Conservation (phyloP, 2,113 vertebrate genomes). For the Pan troglodytes region DNA sequence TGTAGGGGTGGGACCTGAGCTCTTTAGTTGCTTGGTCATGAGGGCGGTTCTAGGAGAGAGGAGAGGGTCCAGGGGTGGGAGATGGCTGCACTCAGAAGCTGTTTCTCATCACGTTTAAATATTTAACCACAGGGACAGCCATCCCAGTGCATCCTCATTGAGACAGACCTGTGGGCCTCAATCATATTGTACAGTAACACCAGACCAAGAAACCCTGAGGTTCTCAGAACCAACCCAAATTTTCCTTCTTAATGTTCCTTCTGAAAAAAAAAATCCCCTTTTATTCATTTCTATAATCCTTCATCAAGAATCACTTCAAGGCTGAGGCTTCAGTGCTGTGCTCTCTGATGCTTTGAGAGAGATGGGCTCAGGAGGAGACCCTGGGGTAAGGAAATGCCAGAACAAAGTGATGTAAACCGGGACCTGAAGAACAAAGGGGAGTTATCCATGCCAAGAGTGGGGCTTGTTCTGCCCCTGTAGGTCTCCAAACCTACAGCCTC, state of each 20-base stretch:
- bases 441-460: background rate
- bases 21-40: background rate
- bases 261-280: background rate
- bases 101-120: background rate
- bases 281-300: background rate
- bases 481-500: background rate
- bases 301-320: background rate
- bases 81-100: background rate
- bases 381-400: background rate
- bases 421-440: background rate
- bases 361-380: rapidly evolving
- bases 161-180: background rate
- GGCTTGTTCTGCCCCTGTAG: background rate
- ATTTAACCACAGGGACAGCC: too few species aligned
- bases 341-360: rapidly evolving
- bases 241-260: background rate
- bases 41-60: too few species aligned
- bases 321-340: rapidly evolving
- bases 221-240: background rate
- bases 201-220: background rate
- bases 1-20: background rate
- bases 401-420: background rate
- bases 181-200: background rate
- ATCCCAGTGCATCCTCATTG: too few species aligned
- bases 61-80: too few species aligned